Conservation (phyloP, 2,888 invertebrate genomes). For the Octonoba sinensis region DNA sequence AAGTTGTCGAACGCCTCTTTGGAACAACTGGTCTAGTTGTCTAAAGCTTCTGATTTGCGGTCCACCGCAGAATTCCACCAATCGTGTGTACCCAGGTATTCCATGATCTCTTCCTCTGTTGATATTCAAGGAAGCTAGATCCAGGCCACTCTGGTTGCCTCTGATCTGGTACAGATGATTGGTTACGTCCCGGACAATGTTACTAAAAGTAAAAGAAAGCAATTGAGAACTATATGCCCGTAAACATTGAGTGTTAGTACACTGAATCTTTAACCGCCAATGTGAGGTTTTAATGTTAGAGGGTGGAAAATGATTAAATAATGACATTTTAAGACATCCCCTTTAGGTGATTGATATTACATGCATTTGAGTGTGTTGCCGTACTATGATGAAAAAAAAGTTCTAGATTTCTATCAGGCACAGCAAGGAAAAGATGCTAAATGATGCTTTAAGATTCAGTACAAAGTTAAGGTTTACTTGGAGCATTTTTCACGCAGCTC, state of each 20-base stretch:
- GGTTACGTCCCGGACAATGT: constrained; percentile 60
- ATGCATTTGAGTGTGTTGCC: no score
- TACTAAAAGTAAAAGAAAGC: background rate
- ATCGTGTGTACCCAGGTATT: constrained; percentile 81
- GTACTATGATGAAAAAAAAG: no score
- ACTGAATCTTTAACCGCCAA: background rate
- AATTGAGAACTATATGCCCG: background rate
- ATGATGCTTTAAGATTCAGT: no score
- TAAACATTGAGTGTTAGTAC: background rate
- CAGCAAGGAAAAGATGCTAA: no score
- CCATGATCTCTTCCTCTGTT: constrained; percentile 86
- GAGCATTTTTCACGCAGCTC: no score
- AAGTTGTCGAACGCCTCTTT: constrained; percentile 70
- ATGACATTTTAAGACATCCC: no score
- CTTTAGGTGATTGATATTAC: no score
- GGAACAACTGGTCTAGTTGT: constrained; percentile 74
- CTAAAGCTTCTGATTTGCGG: constrained; percentile 77
- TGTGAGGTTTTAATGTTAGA: background rate
- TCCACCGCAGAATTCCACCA: constrained; percentile 81
- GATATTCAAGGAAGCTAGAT: constrained; percentile 82
- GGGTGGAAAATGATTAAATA: no score
- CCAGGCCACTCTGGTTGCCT: constrained; percentile 84
- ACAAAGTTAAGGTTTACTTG: no score
- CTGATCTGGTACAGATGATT: constrained; percentile 54
- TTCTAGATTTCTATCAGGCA: no score